These are phyloP conservation scores for Leptoclinus maculatus DNA, from an alignment of 2,797 vertebrate species.

Conservation along the genomic window DNA sequence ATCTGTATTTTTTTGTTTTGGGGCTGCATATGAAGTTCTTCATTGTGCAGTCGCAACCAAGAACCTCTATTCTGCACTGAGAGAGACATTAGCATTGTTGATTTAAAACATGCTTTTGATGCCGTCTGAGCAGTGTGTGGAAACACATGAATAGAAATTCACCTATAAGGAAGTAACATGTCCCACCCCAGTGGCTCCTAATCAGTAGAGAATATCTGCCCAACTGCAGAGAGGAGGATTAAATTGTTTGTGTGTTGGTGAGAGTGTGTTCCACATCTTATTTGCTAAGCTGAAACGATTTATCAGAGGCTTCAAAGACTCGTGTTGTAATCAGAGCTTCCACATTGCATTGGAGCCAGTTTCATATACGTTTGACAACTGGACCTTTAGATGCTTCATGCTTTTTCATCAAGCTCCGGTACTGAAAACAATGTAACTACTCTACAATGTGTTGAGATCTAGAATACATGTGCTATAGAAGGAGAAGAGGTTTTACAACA, in stretches of 20 bases:
- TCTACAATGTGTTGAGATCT: background rate
- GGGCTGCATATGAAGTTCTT: conserved; percentile 3
- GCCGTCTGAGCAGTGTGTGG: conserved; percentile 54
- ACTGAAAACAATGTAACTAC: background rate
- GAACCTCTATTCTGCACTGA: conserved; percentile 23
- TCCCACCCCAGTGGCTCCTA: conserved; percentile 43
- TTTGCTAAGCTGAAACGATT: conserved; percentile 51
- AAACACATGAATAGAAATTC: conserved; percentile 46
- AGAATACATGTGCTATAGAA: conserved; percentile 4
- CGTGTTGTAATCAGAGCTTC: conserved; percentile 15
- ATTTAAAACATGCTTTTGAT: conserved; percentile 66
- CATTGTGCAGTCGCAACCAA: background rate
- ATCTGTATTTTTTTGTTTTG: background rate
- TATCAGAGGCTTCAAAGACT: conserved; percentile 47
- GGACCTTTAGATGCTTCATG: background rate
- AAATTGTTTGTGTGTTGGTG: conserved; percentile 52
- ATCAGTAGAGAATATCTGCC: conserved; percentile 63
- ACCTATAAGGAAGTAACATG: conserved; percentile 37
- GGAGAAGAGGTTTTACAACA: background rate
- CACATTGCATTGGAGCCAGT: background rate
- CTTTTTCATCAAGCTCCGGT: background rate
- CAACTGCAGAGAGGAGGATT: conserved; percentile 56
- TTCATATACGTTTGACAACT: background rate
- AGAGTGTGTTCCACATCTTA: conserved; percentile 45
- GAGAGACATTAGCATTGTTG: conserved; percentile 67